Conservation (phyloP, 2,888 invertebrate species). For the Nudaria mundana region DNA sequence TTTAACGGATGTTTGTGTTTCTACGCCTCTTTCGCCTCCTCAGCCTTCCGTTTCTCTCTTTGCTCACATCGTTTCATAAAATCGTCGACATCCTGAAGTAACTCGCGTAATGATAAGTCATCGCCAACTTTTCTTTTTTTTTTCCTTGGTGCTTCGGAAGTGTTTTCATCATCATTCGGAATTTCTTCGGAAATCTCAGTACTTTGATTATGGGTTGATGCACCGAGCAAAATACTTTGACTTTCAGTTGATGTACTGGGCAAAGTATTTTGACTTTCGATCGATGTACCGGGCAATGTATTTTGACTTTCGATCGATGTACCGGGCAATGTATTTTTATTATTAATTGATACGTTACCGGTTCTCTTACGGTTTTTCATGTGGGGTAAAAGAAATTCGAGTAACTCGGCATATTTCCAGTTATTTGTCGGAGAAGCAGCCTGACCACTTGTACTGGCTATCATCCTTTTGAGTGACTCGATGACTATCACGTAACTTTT, state of each 20-base stretch:
- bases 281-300: constrained; percentile 1
- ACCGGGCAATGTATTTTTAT: too few relatives aligned
- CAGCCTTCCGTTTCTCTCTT: constrained; percentile 13
- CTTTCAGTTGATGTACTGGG: too few relatives aligned
- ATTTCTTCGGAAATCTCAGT: constrained; percentile 18
- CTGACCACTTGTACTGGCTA: constrained; percentile 17
- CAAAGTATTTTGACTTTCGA: constrained; percentile 14
- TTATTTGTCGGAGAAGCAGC: constrained; percentile 19
- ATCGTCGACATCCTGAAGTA: constrained; percentile 25
- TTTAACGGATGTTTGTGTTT: constrained; percentile 27
- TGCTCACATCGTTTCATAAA: constrained; percentile 20
- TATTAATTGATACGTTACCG: constrained; percentile 4
- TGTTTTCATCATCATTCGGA: constrained; percentile 18
- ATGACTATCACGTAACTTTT: constrained; percentile 24
- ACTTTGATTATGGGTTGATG: constrained; percentile 20
- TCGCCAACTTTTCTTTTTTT: constrained; percentile 28
- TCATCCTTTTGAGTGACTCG: constrained; percentile 24
- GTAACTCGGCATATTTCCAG: constrained; percentile 26
- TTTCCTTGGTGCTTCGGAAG: constrained; percentile 25
- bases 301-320: constrained; percentile 11
- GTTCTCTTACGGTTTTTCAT: constrained; percentile 21
- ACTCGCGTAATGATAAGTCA: constrained; percentile 26
- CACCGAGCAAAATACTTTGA: constrained; percentile 6
- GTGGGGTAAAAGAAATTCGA: too few relatives aligned
- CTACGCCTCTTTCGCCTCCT: constrained; percentile 20